Percentiles rank a stretch among this genome's conserved stretches.
These are phyloP conservation scores for Drosophila melanica DNA, from an alignment of 1,140 invertebrate species.

Conservation along the genomic window DNA sequence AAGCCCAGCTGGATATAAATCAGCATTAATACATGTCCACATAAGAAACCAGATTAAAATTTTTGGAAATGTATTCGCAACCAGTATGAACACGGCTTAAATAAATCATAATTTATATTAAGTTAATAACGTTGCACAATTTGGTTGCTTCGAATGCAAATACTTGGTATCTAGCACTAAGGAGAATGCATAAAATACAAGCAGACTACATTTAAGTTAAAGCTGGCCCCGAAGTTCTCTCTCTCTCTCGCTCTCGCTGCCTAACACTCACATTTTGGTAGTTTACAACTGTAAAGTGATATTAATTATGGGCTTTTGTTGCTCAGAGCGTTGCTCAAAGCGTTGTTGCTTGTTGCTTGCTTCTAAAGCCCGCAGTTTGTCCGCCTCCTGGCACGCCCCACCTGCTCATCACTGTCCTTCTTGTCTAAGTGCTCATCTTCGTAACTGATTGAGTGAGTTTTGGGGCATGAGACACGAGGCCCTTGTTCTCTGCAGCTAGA, in stretches of 20 bases:
- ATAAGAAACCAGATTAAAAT: constrained; percentile 52
- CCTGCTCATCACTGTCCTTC: neutral
- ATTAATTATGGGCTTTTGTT: constrained; percentile 71
- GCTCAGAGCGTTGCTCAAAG: constrained; percentile 3
- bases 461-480: constrained; percentile 20
- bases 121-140: constrained; percentile 21
- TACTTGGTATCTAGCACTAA: neutral
- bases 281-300: constrained; percentile 63
- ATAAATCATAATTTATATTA: constrained; percentile 30
- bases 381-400: neutral
- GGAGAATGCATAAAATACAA: too few species aligned
- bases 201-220: constrained; percentile 5
- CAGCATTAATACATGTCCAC: constrained; percentile 42
- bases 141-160: constrained; percentile 10
- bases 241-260: constrained; percentile 16
- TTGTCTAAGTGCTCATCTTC: constrained; percentile 2
- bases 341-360: constrained; percentile 24
- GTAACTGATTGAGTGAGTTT: constrained; percentile 59
- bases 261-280: constrained; percentile 22
- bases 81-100: neutral
- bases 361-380: too few species aligned
- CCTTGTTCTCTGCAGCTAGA: neutral
- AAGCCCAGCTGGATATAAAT: constrained; percentile 58
- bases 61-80: constrained; percentile 45
- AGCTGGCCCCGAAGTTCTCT: neutral